Conservation (phyloP, 2,113 vertebrate genomes). For the Oriolus oriolus region DNA sequence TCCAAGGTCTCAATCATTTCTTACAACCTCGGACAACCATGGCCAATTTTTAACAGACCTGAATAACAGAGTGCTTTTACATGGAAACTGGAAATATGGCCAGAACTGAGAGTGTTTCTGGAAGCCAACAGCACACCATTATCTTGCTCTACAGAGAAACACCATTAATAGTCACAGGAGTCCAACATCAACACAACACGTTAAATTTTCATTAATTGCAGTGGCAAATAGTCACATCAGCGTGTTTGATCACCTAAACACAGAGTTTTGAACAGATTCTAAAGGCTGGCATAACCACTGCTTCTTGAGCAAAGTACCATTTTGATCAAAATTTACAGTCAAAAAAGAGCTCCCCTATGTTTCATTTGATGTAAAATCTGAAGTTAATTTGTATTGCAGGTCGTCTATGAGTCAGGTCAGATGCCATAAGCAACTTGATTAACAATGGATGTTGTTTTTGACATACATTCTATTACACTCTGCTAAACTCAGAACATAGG, state of each 20-base stretch:
- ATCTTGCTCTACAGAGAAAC: not conserved
- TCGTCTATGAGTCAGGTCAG: not conserved
- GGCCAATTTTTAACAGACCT: not conserved
- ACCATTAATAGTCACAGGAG: not conserved
- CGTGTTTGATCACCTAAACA: not conserved
- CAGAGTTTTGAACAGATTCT: not conserved
- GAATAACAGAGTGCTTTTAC: not conserved
- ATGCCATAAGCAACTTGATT: not conserved
- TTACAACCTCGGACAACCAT: not conserved
- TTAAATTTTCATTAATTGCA: not conserved
- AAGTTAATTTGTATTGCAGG: not conserved
- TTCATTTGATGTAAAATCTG: not conserved
- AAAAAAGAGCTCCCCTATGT: not conserved
- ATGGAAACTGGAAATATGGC: not conserved
- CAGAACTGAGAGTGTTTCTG: not conserved
- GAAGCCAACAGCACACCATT: not conserved
- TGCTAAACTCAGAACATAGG: not conserved
- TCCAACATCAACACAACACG: rapidly evolving
- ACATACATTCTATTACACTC: not conserved
- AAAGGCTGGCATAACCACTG: not conserved
- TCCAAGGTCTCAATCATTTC: not conserved
- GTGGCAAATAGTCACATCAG: not conserved
- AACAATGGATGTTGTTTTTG: not conserved
- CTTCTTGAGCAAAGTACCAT: not conserved
- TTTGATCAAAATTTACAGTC: not conserved